These are phyloP conservation scores for Premnoplex brunnescens DNA, from an alignment of 2,797 vertebrate genomes.

Conservation along the genomic window DNA sequence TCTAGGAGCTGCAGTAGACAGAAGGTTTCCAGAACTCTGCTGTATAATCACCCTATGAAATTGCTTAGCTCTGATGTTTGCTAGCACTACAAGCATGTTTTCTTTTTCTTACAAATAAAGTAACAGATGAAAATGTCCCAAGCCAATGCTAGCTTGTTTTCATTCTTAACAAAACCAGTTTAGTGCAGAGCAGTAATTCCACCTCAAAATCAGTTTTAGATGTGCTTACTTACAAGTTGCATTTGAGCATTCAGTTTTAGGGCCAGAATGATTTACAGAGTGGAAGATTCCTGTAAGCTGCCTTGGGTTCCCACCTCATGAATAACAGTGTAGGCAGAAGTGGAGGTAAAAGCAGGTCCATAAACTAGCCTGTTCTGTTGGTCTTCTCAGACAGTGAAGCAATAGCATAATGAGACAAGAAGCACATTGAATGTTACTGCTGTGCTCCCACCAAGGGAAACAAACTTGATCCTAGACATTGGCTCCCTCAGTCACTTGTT, in stretches of 20 bases:
- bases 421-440: not conserved
- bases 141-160: not conserved
- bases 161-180: not conserved
- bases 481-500: not conserved
- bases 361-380: not conserved
- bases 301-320: not conserved
- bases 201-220: not conserved
- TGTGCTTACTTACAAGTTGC: not conserved
- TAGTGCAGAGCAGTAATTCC: not conserved
- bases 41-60: constrained; percentile 52
- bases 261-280: not conserved
- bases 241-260: not conserved
- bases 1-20: constrained; percentile 42
- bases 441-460: constrained; percentile 11
- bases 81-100: not conserved
- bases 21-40: constrained; percentile 70
- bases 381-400: not conserved
- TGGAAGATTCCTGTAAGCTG: not conserved
- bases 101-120: constrained; percentile 38
- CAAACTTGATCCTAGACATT: not conserved
- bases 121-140: not conserved
- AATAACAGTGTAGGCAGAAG: not conserved
- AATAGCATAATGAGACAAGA: not conserved
- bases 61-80: constrained; percentile 51
- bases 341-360: not conserved